Evolutionary conservation across 2,113 vertebrate species (phyloP).

Genomic region (Epinephelus fuscoguttatus): DNA sequence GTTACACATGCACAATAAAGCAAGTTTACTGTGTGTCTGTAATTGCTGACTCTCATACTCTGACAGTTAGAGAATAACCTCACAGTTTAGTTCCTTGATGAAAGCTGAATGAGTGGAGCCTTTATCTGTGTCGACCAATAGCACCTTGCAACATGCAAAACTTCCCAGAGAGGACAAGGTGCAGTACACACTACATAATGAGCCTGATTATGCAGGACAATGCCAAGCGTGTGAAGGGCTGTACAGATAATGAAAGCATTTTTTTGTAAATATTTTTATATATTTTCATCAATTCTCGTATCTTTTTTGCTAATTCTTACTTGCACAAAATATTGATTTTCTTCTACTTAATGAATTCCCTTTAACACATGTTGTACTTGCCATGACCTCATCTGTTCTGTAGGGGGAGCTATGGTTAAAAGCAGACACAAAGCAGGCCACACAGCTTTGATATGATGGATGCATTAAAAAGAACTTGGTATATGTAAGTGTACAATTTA

Average conservation of each 20-base stretch:
- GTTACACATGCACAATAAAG: neutral
- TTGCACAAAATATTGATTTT: neutral
- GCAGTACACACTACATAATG: neutral
- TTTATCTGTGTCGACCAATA: slow-evolving; percentile 29
- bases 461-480: neutral
- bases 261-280: neutral
- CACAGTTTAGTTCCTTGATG: neutral
- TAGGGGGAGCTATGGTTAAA: slow-evolving; percentile 33
- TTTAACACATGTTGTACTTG: neutral
- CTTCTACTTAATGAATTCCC: neutral
- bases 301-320: neutral
- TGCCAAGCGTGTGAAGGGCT: neutral
- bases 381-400: neutral
- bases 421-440: neutral
- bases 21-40: neutral
- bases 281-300: neutral
- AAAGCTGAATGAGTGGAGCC: slow-evolving; percentile 38
- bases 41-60: slow-evolving; percentile 22
- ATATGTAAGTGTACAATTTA: neutral
- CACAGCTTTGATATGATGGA: neutral
- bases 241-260: neutral
- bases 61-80: neutral
- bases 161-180: neutral
- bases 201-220: neutral
- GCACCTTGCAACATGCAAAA: slow-evolving; percentile 36